phyloP scores from a whole-genome alignment of 2,113 vertebrate genomes.

The Fregetta grallaria region DNA sequence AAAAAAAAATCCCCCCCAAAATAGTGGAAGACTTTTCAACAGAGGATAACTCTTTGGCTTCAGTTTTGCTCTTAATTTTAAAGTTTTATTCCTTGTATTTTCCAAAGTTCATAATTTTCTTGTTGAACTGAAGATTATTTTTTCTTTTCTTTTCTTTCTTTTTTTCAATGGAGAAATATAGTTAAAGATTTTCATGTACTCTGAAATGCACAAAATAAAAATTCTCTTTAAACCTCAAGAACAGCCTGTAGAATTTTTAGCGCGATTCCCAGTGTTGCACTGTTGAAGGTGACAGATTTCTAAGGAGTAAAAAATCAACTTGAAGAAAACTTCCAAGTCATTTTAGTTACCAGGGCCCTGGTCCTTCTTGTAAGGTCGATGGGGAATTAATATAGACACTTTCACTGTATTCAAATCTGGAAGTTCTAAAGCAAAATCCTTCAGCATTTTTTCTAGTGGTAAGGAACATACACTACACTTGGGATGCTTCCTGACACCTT shows the following conservation, averaged over 20 bases:
- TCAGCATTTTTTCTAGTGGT: background rate
- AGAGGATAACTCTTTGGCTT: background rate
- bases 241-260: background rate
- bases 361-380: background rate
- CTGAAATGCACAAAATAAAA: background rate
- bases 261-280: background rate
- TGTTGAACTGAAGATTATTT: background rate
- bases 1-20: background rate
- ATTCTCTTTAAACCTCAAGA: background rate
- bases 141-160: fast-evolving
- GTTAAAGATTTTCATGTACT: background rate
- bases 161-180: background rate
- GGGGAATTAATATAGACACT: background rate
- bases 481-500: no score
- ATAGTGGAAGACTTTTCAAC: background rate
- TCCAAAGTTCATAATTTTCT: background rate
- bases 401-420: background rate
- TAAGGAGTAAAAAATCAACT: background rate
- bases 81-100: background rate
- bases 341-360: background rate
- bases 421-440: background rate
- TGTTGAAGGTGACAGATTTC: background rate
- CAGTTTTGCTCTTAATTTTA: background rate
- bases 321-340: background rate
- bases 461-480: no score